phyloP scores from a whole-genome alignment of 2,113 vertebrate genomes.

The Misgurnus mizolepis region DNA sequence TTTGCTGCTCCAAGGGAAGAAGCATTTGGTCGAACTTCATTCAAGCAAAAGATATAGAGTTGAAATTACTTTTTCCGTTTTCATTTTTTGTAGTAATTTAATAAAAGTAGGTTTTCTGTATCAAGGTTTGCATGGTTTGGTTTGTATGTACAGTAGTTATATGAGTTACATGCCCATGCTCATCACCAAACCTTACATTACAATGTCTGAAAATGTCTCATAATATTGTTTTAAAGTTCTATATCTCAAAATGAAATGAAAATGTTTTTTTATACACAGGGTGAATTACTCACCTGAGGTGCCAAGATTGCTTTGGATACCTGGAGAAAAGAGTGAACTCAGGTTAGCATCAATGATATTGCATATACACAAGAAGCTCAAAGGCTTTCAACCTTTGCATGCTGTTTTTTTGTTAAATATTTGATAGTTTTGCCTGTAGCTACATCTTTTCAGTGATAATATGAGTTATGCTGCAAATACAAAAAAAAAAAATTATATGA shows the following conservation, averaged over 20 bases:
- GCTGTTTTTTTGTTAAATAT: no score
- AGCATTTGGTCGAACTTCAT: conserved; percentile 96
- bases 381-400: no score
- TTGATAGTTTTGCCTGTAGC: neutral
- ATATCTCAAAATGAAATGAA: neutral
- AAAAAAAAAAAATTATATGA: no score
- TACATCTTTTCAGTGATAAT: neutral
- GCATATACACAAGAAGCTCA: neutral
- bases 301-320: conserved; percentile 92
- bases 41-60: conserved; percentile 81
- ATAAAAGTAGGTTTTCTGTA: neutral
- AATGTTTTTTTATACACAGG: neutral
- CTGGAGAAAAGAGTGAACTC: conserved; percentile 72
- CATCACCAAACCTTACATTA: neutral
- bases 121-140: neutral
- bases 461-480: neutral
- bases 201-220: neutral
- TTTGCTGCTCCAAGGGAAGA: conserved; percentile 98
- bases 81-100: conserved; percentile 66
- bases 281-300: conserved; percentile 90
- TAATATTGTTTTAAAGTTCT: neutral
- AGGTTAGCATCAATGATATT: neutral
- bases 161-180: neutral
- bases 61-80: conserved; percentile 43
- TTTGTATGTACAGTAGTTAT: no score